These are phyloP conservation scores for Metopolophium dirhodum DNA, from an alignment of 1,140 invertebrate species.

Conservation along the genomic window DNA sequence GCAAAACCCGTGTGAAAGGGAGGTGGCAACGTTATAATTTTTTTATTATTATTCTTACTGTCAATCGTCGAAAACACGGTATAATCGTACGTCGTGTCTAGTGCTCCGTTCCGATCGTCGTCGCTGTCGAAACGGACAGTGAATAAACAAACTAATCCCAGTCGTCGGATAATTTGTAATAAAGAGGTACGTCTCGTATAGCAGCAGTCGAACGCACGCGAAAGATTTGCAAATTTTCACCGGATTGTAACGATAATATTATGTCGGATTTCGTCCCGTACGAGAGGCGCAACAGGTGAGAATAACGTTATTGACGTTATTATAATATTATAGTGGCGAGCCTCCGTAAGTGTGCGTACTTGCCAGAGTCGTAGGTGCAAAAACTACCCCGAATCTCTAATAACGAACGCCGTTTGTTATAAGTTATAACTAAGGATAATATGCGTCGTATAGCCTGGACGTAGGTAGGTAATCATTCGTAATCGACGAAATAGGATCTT, in stretches of 20 bases:
- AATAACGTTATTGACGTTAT: background rate
- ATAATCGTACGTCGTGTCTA: background rate
- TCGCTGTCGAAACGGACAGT: background rate
- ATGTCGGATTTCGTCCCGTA: background rate
- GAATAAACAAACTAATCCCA: background rate
- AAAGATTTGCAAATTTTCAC: background rate
- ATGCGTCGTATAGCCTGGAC: background rate
- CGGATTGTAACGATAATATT: background rate
- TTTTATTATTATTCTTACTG: background rate
- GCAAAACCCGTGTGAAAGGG: background rate
- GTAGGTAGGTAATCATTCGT: background rate
- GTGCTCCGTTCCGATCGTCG: background rate
- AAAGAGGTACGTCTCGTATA: background rate
- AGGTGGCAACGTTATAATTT: background rate
- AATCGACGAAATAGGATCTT: background rate
- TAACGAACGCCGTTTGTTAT: background rate
- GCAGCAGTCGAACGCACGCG: background rate
- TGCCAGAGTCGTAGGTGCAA: background rate
- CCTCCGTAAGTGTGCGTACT: background rate
- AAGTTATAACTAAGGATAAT: background rate
- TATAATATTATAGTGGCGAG: background rate
- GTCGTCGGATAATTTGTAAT: too few relatives aligned
- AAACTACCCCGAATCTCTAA: background rate
- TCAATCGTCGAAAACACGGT: background rate
- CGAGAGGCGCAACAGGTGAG: constrained; percentile 12